phyloP scores from a whole-genome alignment of 92 coral and sea anemone genomes.

The Zoanthus sansibaricus region DNA sequence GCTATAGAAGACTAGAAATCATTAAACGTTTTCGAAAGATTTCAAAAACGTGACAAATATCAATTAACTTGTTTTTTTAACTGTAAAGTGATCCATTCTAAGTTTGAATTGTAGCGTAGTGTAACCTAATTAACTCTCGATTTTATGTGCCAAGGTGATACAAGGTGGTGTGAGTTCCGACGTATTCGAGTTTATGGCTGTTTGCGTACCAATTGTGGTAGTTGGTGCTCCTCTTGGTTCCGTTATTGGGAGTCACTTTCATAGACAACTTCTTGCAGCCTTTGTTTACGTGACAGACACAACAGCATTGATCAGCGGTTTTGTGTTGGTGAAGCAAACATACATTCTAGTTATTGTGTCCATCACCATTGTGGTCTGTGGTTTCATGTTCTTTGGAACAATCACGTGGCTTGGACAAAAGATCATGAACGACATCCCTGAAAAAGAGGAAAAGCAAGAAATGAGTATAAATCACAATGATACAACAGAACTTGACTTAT shows the following conservation, averaged over 20 bases:
- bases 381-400: constrained; percentile 51
- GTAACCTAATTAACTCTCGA: too few relatives aligned
- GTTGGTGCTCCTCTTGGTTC: constrained; percentile 64
- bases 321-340: constrained; percentile 47
- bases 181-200: constrained; percentile 78
- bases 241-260: constrained; percentile 67
- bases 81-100: too few relatives aligned
- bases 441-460: not conserved
- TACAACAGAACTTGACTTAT: not conserved
- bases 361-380: constrained; percentile 50
- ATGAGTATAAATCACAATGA: not conserved
- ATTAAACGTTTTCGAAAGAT: too few relatives aligned
- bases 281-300: constrained; percentile 57
- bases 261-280: constrained; percentile 60
- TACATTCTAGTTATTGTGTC: constrained; percentile 40
- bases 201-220: constrained; percentile 71
- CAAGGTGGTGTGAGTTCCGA: constrained; percentile 64
- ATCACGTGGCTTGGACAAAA: constrained; percentile 50
- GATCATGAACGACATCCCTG: constrained; percentile 32
- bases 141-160: constrained; percentile 51
- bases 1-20: too few relatives aligned
- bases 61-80: too few relatives aligned
- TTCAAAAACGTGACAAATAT: too few relatives aligned
- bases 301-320: constrained; percentile 54
- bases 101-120: too few relatives aligned